Conservation (phyloP, 2,888 invertebrate genomes). For the Cheilosia soror region DNA sequence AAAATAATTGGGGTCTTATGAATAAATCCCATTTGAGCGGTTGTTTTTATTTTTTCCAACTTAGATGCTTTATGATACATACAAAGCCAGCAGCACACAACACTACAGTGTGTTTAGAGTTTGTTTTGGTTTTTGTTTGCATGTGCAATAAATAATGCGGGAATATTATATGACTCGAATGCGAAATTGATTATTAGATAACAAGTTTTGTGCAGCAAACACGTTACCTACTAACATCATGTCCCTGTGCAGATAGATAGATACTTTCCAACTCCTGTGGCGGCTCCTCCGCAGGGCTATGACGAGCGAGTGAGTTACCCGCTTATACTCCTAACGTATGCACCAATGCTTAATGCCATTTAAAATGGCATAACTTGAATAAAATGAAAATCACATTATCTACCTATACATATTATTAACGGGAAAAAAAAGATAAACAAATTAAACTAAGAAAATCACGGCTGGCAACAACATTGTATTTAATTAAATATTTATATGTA, state of each 20-base stretch:
- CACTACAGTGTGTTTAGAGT: neutral
- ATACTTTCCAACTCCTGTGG: neutral
- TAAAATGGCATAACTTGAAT: slow-evolving; percentile 2
- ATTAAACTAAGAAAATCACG: slow-evolving; percentile 6
- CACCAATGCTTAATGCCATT: neutral
- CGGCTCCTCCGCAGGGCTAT: neutral
- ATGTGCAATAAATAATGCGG: slow-evolving; percentile 53
- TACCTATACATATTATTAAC: neutral
- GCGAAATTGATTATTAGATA: slow-evolving; percentile 57
- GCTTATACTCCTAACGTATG: neutral
- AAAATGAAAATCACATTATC: neutral
- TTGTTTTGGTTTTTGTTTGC: slow-evolving; percentile 18
- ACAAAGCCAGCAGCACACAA: slow-evolving; percentile 4
- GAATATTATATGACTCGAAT: slow-evolving; percentile 26
- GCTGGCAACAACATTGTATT: slow-evolving; percentile 27
- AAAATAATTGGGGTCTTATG: slow-evolving; percentile 67
- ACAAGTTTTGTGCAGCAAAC: slow-evolving; percentile 42
- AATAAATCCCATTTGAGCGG: slow-evolving; percentile 56
- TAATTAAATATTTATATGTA: slow-evolving; percentile 46
- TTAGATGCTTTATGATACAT: slow-evolving; percentile 20
- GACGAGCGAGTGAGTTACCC: neutral
- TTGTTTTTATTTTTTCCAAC: slow-evolving; percentile 22
- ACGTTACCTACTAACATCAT: no score
- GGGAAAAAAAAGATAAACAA: neutral
- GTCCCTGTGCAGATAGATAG: neutral